phyloP scores from a whole-genome alignment of 2,888 invertebrate genomes.

The Lasiommata megera region DNA sequence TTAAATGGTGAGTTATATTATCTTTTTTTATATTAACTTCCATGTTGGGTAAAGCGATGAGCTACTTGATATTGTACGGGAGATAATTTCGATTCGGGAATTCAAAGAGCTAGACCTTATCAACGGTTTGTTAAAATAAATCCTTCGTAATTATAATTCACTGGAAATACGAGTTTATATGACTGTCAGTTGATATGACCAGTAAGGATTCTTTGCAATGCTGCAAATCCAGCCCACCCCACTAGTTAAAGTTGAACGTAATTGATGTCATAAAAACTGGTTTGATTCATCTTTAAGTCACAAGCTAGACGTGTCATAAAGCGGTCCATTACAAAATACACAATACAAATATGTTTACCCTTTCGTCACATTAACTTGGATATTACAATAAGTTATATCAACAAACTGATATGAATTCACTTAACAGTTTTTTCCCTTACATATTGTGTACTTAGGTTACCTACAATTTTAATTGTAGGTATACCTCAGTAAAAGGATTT shows the following conservation, averaged over 20 bases:
- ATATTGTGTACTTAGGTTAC: no score
- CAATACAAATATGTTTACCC: neutral
- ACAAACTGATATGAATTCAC: neutral
- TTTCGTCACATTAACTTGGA: neutral
- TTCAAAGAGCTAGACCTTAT: no score
- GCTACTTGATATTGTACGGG: no score
- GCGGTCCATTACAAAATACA: constrained; percentile 1
- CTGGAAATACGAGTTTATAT: neutral
- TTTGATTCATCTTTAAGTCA: constrained; percentile 38
- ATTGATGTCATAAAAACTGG: constrained; percentile 65
- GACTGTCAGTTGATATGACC: neutral
- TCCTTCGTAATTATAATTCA: neutral
- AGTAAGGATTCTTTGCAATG: constrained; percentile 3
- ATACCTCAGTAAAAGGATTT: no score
- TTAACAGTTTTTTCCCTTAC: no score
- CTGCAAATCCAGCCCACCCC: constrained; percentile 18
- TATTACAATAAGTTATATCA: neutral
- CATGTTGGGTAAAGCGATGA: no score
- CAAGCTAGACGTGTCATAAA: constrained; percentile 18
- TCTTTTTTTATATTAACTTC: no score
- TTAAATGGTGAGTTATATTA: no score
- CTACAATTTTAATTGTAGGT: no score
- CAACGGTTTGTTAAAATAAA: no score
- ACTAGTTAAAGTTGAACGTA: constrained; percentile 54
- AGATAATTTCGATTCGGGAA: no score